These are phyloP conservation scores for Clunio marinus DNA, from an alignment of 2,888 invertebrate genomes.

Conservation along the genomic window DNA sequence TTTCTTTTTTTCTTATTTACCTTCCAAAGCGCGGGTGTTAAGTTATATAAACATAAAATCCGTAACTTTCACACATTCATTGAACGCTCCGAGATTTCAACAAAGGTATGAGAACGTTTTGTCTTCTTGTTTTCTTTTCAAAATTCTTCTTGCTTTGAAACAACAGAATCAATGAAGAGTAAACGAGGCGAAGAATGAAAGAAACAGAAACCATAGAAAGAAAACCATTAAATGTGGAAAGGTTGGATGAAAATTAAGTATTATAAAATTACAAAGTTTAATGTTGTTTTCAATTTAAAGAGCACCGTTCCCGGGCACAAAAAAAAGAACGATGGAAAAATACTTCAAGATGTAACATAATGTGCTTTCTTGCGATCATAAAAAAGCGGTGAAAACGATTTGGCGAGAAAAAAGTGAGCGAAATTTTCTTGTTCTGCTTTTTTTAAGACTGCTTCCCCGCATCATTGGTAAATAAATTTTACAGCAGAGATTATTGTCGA, in stretches of 20 bases:
- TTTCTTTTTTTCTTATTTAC: neutral
- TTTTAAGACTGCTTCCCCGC: neutral
- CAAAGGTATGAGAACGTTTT: neutral
- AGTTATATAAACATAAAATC: constrained; percentile 2
- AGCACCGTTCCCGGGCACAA: no score
- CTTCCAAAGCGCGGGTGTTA: neutral
- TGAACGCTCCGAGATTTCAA: neutral
- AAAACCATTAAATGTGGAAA: constrained; percentile 33
- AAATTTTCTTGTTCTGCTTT: neutral
- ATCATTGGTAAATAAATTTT: neutral
- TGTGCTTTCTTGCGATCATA: constrained; percentile 1
- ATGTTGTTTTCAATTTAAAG: constrained; percentile 35
- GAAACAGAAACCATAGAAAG: neutral
- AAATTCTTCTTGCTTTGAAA: neutral
- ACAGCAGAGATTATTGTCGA: neutral
- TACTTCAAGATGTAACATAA: neutral
- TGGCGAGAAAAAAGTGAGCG: constrained; percentile 2
- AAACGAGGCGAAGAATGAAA: neutral
- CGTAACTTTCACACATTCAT: neutral
- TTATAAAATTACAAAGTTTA: constrained; percentile 36
- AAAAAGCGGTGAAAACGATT: neutral
- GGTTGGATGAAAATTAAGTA: constrained; percentile 37
- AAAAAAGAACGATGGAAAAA: neutral
- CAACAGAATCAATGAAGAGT: no score
- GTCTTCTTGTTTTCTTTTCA: neutral